phyloP scores from a whole-genome alignment of 2,888 invertebrate genomes.

The Dinocampus coccinellae region DNA sequence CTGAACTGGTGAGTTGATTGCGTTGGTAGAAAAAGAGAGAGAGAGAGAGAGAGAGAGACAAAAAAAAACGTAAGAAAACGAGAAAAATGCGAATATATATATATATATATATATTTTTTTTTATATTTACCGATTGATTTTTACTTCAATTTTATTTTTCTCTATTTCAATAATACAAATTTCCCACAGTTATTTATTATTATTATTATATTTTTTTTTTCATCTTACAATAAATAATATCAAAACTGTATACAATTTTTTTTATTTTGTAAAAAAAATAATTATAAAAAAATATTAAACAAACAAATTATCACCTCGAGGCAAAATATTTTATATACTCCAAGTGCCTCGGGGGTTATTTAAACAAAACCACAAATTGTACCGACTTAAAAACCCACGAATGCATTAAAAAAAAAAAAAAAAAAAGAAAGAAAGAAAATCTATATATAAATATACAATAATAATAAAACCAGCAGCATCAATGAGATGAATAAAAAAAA shows the following conservation, averaged over 20 bases:
- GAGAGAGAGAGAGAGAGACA: background rate
- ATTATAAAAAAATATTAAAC: too few species aligned
- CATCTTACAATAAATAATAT: too few species aligned
- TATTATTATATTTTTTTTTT: too few species aligned
- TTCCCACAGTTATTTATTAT: too few species aligned
- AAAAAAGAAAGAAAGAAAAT: slow-evolving; percentile 26
- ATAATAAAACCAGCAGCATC: slow-evolving; percentile 15
- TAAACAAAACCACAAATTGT: slow-evolving; percentile 28
- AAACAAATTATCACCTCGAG: slow-evolving; percentile 29
- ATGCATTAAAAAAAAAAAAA: slow-evolving; percentile 26
- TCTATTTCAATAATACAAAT: too few species aligned
- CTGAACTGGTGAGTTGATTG: slow-evolving; percentile 29
- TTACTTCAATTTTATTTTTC: too few species aligned
- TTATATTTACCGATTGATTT: too few species aligned
- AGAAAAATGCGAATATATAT: slow-evolving; percentile 6
- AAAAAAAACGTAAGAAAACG: slow-evolving; percentile 6
- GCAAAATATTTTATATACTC: background rate
- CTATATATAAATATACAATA: too few species aligned
- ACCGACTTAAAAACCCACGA: slow-evolving; percentile 1
- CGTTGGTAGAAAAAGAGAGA: background rate
- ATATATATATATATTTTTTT: too few species aligned
- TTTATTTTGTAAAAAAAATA: background rate
- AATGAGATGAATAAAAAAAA: slow-evolving; percentile 20
- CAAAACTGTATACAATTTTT: too few species aligned
- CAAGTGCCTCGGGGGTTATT: background rate